These are phyloP conservation scores for Achroia grisella DNA, from an alignment of 1,140 invertebrate genomes.

Conservation along the genomic window DNA sequence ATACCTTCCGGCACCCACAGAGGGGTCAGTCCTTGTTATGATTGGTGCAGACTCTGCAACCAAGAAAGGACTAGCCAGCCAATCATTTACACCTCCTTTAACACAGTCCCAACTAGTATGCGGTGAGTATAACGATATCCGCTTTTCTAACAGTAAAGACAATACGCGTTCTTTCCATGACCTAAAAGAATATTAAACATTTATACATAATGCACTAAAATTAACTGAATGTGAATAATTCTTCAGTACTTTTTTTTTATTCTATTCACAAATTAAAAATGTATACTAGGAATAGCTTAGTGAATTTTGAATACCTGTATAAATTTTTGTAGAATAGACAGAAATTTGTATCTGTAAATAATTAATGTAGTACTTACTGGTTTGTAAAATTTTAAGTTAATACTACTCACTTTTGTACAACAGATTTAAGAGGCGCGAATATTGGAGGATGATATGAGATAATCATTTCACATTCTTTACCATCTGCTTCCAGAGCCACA, in stretches of 20 bases:
- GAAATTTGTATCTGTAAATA: no score
- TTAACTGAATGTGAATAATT: no score
- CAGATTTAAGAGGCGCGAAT: conserved; percentile 87
- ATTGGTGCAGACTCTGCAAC: conserved; percentile 70
- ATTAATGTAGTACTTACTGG: no score
- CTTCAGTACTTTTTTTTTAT: no score
- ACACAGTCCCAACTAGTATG: conserved; percentile 93
- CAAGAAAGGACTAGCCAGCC: conserved; percentile 85
- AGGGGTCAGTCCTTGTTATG: conserved; percentile 37
- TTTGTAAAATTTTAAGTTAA: background rate
- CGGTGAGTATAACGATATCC: conserved; percentile 94
- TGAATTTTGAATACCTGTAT: no score
- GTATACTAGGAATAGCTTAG: no score
- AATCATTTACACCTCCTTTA: conserved; percentile 92
- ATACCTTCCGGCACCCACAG: conserved; percentile 78
- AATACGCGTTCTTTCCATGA: conserved; percentile 86
- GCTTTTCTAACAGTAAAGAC: conserved; percentile 86
- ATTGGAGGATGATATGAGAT: conserved; percentile 97
- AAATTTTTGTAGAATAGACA: no score
- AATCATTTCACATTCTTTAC: conserved; percentile 83
- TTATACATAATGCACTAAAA: no score
- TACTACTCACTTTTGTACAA: conserved; percentile 84
- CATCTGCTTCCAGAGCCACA: conserved; percentile 89
- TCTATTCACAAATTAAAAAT: no score
- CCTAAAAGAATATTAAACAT: conserved; percentile 53